Evolutionary conservation across 2,113 vertebrate genomes (phyloP).

Genomic region (Pomatostomus ruficeps): DNA sequence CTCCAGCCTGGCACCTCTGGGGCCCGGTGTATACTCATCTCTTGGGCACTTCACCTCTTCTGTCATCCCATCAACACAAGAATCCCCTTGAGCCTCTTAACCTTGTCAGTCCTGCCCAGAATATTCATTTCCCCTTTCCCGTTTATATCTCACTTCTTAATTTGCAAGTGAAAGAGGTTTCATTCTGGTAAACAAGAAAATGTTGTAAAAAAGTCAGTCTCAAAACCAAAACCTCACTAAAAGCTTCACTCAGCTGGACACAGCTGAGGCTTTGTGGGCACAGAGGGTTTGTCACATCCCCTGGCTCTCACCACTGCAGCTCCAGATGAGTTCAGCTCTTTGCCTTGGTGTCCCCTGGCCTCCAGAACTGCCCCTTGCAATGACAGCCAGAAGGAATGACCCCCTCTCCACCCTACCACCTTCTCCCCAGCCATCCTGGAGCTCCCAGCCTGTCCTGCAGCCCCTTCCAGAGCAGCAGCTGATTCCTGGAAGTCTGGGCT

Average conservation of each 20-base stretch:
- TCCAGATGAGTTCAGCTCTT: background rate
- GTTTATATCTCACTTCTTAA: background rate
- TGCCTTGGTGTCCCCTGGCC: background rate
- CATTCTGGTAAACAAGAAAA: background rate
- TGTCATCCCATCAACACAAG: background rate
- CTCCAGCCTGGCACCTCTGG: background rate
- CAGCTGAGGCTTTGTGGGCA: background rate
- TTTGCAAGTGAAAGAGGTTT: background rate
- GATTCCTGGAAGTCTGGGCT: background rate
- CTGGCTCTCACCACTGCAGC: background rate
- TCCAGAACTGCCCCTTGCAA: background rate
- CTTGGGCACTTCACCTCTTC: background rate
- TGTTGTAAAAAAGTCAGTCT: background rate
- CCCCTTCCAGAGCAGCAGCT: background rate
- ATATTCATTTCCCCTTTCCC: background rate
- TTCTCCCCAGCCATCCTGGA: background rate
- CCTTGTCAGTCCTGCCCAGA: background rate
- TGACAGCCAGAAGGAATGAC: background rate
- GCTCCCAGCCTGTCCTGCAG: background rate
- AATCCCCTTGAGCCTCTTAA: background rate
- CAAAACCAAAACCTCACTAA: background rate
- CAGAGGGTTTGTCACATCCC: no score
- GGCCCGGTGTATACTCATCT: background rate
- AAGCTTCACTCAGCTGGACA: background rate
- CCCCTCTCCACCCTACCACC: background rate